Base-by-base conservation (phyloP, 2,797 vertebrate genomes). In the Arrhamphus sclerolepis region DNA sequence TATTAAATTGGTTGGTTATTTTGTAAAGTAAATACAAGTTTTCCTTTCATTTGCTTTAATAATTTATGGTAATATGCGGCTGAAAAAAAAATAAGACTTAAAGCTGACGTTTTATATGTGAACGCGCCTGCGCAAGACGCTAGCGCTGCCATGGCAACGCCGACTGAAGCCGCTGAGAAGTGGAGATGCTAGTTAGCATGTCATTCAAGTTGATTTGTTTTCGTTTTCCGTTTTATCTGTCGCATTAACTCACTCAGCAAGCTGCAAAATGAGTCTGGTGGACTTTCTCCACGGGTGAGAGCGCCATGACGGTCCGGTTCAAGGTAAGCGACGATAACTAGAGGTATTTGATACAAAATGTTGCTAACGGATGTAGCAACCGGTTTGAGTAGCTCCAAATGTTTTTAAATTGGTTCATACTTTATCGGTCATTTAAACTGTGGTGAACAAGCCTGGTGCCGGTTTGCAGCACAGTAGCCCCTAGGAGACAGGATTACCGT, bases 251-350 rank as follows among this genome's bases (percentile, higher is more conserved):
- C 13, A 4, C 19, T 10, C 14, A 1, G 3, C 1, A 7, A 5
- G 11, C n/a, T 1, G 0, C 17, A 13, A 6, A 0, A 43, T 41
- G 42, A 41, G 17, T 0, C 0, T 10, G 28, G 2, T 11, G 20
- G 44, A 66, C 19, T 2, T 40, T 31, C 31, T 26, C 6, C 1
- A 16, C 4, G 17, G 17, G 44, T 7, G 39, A 38, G 7, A 1
- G 50, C 67, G 76, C 4, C 56, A 87, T 89, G 85, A 78, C 78
- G 0, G 82, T 81, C 52, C 78, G 81, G 63, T 85, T 87, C 39
- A 82, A 85, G 87, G 87, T 89, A 72, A 77, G 50, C 43, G 16
- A 26, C 54, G 18, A 17, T 51, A 31, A 7, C 68, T 26, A 55
- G 66, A 58, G 41, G 31, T 60, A 20, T 52, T 51, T 41, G 3